Evolutionary conservation across 2,113 vertebrate genomes (phyloP).

Genomic region (Hystrix cristata): DNA sequence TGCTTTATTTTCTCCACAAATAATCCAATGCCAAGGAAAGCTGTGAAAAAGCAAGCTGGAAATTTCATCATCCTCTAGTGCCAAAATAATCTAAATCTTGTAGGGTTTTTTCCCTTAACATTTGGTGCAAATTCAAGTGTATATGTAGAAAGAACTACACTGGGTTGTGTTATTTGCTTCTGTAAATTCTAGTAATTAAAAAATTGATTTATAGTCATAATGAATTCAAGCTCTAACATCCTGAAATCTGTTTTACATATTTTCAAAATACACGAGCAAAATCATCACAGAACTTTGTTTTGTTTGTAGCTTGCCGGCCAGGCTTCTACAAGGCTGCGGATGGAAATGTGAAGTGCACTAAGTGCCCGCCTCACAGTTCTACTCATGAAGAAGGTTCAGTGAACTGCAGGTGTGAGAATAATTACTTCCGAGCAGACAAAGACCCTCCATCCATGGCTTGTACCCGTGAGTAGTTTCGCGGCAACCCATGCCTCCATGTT

Average conservation of each 20-base stretch:
- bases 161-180: conserved; percentile 52
- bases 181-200: conserved; percentile 34
- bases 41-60: conserved; percentile 75
- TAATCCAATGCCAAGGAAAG: conserved; percentile 75
- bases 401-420: conserved; percentile 98
- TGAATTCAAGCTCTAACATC: neutral
- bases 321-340: conserved; percentile 97
- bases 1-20: conserved; percentile 74
- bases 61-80: conserved; percentile 59
- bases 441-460: conserved; percentile 98
- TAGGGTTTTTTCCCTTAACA: neutral
- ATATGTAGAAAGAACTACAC: conserved; percentile 6
- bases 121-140: conserved; percentile 69
- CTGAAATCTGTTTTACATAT: conserved; percentile 3
- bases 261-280: conserved; percentile 1
- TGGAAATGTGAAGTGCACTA: conserved; percentile 95
- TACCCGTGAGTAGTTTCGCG: conserved; percentile 93
- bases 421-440: conserved; percentile 97
- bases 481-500: conserved; percentile 83
- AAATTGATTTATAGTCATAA: neutral
- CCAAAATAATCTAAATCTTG: conserved; percentile 77
- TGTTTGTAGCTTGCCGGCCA: conserved; percentile 93
- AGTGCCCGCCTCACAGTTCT: conserved; percentile 97
- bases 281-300: neutral
- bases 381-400: conserved; percentile 94